Evolutionary conservation across 2,113 vertebrate genomes (phyloP).

Genomic region (Miniopterus natalensis): DNA sequence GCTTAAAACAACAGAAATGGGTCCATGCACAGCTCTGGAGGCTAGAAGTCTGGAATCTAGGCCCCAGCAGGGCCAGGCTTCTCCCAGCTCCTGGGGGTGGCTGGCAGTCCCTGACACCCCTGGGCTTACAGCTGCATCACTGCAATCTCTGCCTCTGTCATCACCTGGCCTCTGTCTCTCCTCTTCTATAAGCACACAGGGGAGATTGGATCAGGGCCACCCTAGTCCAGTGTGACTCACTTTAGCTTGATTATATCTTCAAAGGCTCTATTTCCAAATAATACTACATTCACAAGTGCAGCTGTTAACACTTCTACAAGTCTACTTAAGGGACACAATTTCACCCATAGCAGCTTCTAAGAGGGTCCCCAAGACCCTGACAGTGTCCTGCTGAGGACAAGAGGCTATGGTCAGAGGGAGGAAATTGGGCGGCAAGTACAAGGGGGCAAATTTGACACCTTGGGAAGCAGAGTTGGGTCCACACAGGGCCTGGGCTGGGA

Average conservation of each 20-base stretch:
- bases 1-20: background rate
- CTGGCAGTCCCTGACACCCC: background rate
- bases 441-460: background rate
- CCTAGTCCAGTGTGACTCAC: background rate
- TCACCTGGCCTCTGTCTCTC: background rate
- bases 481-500: background rate
- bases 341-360: background rate
- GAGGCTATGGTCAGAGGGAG: background rate
- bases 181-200: background rate
- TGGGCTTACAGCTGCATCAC: background rate
- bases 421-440: background rate
- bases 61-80: background rate
- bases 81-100: background rate
- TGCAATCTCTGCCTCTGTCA: background rate
- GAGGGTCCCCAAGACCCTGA: background rate
- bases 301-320: background rate
- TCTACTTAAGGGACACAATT: background rate
- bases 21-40: accelerated
- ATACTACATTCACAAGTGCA: background rate
- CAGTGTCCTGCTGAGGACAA: background rate
- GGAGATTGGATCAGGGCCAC: background rate
- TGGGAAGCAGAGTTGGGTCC: background rate
- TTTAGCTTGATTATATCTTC: background rate
- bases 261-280: background rate
- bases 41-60: background rate